Base-by-base conservation (phyloP, 1,140 invertebrate genomes). In the Cotesia typhae region DNA sequence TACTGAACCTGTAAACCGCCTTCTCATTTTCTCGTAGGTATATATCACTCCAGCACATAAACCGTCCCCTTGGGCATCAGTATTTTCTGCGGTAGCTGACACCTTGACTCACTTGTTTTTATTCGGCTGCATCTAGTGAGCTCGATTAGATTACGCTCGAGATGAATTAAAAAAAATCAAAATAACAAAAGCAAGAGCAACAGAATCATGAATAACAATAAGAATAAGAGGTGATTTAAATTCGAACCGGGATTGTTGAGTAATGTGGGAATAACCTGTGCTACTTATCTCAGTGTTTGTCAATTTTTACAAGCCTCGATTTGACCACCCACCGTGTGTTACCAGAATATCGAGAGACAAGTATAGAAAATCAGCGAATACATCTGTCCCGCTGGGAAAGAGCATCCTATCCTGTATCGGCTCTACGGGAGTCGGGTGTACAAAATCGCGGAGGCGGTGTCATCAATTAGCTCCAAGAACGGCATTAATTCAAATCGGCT, bases 1-100 rank as follows among this genome's bases (percentile, higher is more conserved):
- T 79, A 75, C 75, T 82, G 75, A 14, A 57, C n/a, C 53, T 20
- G 74, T 47, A 47, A 47, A 47, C 41, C 73, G 57, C 73, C 70
- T 70, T 74, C 73, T 65, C 75, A 74, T 70, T 74, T 51, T 20
- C 55, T 76, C 60, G 63, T 76, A 72, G 73, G 67, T 78, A 75
- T 79, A 81, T 79, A 80, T 81, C 78, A 81, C 80, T 77, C 79
- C 75, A 76, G 79, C 79, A 77, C 81, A 77, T 82, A 79, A 77
- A 77, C 76, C 77, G 76, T 81, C 74, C 70, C 77, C 78, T 78
- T 72, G 70, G 70, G 76, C 74, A 9, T 47, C 10, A 7, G 41
- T 47, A 47, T 47, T 47, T 47, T 47, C 41, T 47, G 41, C 41
- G 10, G 41, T 47, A 47, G 41, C 10, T 10, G 10, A 47, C 6